Evolutionary conservation across 1,140 invertebrate species (phyloP), one percentile per base, ranked within the genome.

Genomic region (Mya arenaria): DNA sequence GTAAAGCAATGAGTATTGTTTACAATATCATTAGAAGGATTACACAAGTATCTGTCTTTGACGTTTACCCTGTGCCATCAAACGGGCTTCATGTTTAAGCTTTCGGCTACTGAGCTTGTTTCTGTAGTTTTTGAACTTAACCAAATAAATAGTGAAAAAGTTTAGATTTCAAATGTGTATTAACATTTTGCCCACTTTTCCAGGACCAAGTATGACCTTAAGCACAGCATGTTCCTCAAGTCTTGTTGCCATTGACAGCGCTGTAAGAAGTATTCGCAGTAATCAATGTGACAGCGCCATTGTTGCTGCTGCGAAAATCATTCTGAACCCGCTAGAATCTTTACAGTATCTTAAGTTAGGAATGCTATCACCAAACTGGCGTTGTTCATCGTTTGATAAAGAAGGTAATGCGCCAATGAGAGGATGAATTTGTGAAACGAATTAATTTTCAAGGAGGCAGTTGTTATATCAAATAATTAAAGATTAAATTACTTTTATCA

Each of bases 161-260:
- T n/a, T n/a, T n/a, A n/a, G n/a, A n/a, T n/a, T n/a, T n/a, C n/a
- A n/a, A n/a, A n/a, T n/a, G n/a, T n/a, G n/a, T n/a, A n/a, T n/a
- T n/a, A n/a, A n/a, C n/a, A n/a, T n/a, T 37, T 39, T 23, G 15
- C 23, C 34, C 63, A 17, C 34, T 58, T 73, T 89, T 90, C 55
- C 83, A 94, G 96, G 98, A 15, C 98, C 98, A 4, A 98, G 97
- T 91, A 98, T 96, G 92, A 95, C 97, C 4, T 92, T 99, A 4
- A 98, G 99, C 92, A 99, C 98, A 10, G 98, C 98, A 0, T 99
- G 98, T 92, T 98, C 97, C 0, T 98, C 97, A 82, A 97, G 97
- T 60, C 92, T 98, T 89, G 95, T 97, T 89, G 98, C 97, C 1
- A 92, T 99, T 25, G 95, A 97, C 87, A 96, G 98, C 88, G 98